phyloP scores from a whole-genome alignment of 2,797 vertebrate genomes.

The Xenentodon cancila region DNA sequence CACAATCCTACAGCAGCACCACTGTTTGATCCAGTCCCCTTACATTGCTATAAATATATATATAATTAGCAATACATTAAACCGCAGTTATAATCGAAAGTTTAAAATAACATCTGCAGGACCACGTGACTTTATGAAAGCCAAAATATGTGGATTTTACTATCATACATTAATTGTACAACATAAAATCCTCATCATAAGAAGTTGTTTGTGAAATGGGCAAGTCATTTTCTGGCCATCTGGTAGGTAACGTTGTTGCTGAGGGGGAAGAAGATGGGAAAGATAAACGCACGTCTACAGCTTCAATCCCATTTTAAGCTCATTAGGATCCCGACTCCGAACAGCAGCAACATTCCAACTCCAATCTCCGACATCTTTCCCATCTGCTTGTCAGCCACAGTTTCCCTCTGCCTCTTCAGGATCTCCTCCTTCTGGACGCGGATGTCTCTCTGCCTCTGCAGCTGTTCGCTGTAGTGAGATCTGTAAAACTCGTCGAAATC shows the following conservation, averaged over 20 bases:
- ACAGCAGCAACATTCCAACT: conserved; percentile 30
- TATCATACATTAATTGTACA: too few species aligned
- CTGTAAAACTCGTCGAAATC: conserved; percentile 90
- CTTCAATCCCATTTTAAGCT: conserved; percentile 33
- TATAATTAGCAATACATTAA: conserved; percentile 29
- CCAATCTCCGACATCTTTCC: conserved; percentile 42
- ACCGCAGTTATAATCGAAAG: background rate
- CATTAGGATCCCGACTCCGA: conserved; percentile 10
- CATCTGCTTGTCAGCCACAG: background rate
- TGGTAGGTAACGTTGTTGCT: too few species aligned
- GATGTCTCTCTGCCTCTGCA: conserved; percentile 78
- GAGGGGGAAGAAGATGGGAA: too few species aligned
- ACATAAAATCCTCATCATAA: too few species aligned
- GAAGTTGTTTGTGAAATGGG: too few species aligned
- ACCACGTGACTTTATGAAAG: conserved; percentile 60
- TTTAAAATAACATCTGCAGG: background rate
- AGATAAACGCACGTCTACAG: too few species aligned
- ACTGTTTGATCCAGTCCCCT: background rate
- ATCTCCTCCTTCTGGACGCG: conserved; percentile 67
- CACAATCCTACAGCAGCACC: background rate
- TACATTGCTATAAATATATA: conserved; percentile 15
- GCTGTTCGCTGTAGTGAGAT: conserved; percentile 89
- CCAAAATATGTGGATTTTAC: too few species aligned
- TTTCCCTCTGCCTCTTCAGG: conserved; percentile 29
- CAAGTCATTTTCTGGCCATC: too few species aligned